These are phyloP conservation scores for Procavia capensis DNA, from an alignment of 2,113 vertebrate species.

Conservation along the genomic window DNA sequence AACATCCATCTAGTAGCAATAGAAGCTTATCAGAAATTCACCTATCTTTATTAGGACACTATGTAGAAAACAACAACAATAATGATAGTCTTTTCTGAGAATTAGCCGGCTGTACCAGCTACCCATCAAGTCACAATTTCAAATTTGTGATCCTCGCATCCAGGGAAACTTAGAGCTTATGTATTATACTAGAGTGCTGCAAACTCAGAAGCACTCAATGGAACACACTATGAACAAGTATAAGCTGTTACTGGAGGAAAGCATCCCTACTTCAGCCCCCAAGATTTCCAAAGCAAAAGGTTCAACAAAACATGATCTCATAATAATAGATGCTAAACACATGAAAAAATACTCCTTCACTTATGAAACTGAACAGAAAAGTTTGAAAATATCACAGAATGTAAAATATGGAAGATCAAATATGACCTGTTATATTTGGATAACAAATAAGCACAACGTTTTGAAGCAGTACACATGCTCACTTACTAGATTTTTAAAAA, in stretches of 20 bases:
- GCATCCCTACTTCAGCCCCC: neutral
- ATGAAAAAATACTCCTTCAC: neutral
- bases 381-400: slow-evolving; percentile 29
- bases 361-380: neutral
- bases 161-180: neutral
- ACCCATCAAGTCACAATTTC: slow-evolving; percentile 26
- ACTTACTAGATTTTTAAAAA: neutral
- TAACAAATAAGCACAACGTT: slow-evolving; percentile 35
- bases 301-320: neutral
- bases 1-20: neutral
- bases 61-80: neutral
- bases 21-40: neutral
- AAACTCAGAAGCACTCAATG: neutral
- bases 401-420: neutral
- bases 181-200: neutral
- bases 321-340: neutral
- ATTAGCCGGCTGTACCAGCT: neutral
- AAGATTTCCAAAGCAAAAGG: neutral
- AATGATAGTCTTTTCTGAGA: neutral
- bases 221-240: neutral
- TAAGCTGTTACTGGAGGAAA: slow-evolving; percentile 5
- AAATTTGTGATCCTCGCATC: neutral
- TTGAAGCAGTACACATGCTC: neutral
- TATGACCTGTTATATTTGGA: neutral
- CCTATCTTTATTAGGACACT: neutral